These are phyloP conservation scores for Lepidochrysops patricia DNA, from an alignment of 2,888 invertebrate species.

Conservation along the genomic window DNA sequence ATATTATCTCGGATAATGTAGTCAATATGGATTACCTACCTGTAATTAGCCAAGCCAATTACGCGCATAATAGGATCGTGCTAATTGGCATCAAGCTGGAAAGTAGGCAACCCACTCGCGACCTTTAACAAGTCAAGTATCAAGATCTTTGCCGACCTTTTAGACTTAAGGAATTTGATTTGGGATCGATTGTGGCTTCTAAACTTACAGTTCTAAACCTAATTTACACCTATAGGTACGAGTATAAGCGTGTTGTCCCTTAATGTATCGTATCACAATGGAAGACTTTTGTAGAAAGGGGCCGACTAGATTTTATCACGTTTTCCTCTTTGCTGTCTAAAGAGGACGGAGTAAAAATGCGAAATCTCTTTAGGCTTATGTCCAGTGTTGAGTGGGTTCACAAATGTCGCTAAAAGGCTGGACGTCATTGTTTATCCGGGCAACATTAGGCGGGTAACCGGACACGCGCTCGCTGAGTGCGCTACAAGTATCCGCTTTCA, in stretches of 20 bases:
- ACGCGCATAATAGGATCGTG: not conserved
- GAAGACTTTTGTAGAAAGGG: constrained; percentile 21
- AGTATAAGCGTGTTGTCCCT: not conserved
- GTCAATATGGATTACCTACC: not conserved
- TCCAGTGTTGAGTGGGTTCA: constrained; percentile 72
- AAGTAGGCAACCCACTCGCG: not conserved
- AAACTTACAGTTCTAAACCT: not conserved
- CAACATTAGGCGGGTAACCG: constrained; percentile 74
- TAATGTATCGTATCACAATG: not conserved
- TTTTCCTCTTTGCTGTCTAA: constrained; percentile 39
- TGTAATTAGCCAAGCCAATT: not conserved
- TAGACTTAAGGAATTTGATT: not conserved
- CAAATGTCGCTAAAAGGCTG: constrained; percentile 75
- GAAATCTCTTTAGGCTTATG: constrained; percentile 70
- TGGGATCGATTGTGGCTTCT: not conserved
- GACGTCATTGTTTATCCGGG: constrained; percentile 74
- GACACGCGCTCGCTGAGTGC: constrained; percentile 73
- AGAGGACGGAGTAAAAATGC: constrained; percentile 62
- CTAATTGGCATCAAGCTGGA: not conserved
- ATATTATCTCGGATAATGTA: not conserved
- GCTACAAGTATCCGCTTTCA: constrained; percentile 76
- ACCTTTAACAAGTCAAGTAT: not conserved
- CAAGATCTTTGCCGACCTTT: not conserved
- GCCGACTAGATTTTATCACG: constrained; percentile 15
- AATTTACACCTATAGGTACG: not conserved